Conservation (phyloP, 2,797 vertebrate genomes). For the Protonibea diacanthus region DNA sequence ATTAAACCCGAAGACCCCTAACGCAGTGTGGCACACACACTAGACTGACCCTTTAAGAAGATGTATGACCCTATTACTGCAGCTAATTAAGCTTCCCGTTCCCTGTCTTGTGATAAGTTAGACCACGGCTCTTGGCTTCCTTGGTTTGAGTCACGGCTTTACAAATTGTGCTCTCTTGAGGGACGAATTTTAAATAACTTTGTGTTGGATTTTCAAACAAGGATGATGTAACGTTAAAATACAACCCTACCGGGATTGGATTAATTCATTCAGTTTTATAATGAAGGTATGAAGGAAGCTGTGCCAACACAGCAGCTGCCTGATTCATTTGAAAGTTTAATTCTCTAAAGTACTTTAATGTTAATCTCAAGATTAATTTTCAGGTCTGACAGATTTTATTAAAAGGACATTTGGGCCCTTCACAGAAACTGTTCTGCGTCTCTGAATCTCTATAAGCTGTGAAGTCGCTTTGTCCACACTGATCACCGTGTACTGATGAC, state of each 20-base stretch:
- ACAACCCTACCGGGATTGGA: slow-evolving; percentile 25
- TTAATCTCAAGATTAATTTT: slow-evolving; percentile 27
- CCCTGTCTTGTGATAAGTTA: slow-evolving; percentile 58
- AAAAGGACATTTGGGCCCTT: background rate
- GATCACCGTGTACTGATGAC: slow-evolving; percentile 19
- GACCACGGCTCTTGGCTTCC: slow-evolving; percentile 24
- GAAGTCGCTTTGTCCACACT: slow-evolving; percentile 19
- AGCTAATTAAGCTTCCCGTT: slow-evolving; percentile 73
- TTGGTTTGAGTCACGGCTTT: slow-evolving; percentile 47
- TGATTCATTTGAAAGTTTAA: slow-evolving; percentile 6
- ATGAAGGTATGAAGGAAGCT: slow-evolving; percentile 27
- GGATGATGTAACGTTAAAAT: slow-evolving; percentile 45
- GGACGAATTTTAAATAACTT: slow-evolving; percentile 48
- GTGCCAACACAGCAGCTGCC: slow-evolving; percentile 8
- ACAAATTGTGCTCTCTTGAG: slow-evolving; percentile 49
- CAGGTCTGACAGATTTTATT: slow-evolving; percentile 3
- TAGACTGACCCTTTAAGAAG: slow-evolving; percentile 74
- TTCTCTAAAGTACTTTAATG: slow-evolving; percentile 13
- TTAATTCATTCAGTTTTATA: slow-evolving; percentile 43
- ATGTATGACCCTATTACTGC: slow-evolving; percentile 74
- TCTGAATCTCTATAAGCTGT: slow-evolving; percentile 12
- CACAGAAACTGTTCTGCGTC: background rate
- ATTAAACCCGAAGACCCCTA: slow-evolving; percentile 65
- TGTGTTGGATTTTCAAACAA: slow-evolving; percentile 40
- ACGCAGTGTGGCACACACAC: slow-evolving; percentile 27